These are phyloP conservation scores for Nycticryphes semicollaris DNA, from an alignment of 2,113 vertebrate species.

Conservation along the genomic window DNA sequence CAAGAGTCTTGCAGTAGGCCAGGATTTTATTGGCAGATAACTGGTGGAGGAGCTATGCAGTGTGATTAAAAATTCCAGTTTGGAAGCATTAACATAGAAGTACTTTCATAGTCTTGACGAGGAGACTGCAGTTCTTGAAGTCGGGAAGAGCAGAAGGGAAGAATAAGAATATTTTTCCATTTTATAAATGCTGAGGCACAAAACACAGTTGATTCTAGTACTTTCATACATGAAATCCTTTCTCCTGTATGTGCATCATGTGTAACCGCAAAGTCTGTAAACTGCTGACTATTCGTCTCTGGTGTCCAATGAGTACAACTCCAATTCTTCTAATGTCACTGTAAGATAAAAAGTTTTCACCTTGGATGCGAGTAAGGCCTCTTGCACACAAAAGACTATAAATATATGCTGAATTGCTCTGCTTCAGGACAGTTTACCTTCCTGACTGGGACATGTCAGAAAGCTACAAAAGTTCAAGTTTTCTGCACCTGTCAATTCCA, in stretches of 20 bases:
- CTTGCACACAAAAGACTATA: neutral
- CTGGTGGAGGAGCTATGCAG: constrained; percentile 65
- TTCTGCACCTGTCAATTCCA: neutral
- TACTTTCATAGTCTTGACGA: constrained; percentile 52
- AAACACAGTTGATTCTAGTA: constrained; percentile 77
- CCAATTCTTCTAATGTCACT: constrained; percentile 95
- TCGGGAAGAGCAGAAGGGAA: constrained; percentile 71
- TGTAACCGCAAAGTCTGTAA: constrained; percentile 94
- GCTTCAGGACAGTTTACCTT: neutral
- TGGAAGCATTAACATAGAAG: constrained; percentile 74
- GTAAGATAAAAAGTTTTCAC: constrained; percentile 65
- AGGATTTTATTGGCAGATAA: constrained; percentile 63
- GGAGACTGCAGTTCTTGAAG: constrained; percentile 66
- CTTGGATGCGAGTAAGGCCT: neutral
- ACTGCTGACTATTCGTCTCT: constrained; percentile 96
- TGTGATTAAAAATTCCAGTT: constrained; percentile 72
- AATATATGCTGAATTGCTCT: neutral
- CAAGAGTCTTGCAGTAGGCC: constrained; percentile 69
- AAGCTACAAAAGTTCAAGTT: neutral
- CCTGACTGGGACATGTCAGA: neutral
- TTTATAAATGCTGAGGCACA: constrained; percentile 88
- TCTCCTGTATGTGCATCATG: constrained; percentile 94
- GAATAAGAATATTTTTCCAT: constrained; percentile 71
- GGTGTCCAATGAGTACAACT: constrained; percentile 94
- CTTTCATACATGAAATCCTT: constrained; percentile 96